Evolutionary conservation across 2,113 vertebrate genomes (phyloP).

Genomic region (Callipepla californica): DNA sequence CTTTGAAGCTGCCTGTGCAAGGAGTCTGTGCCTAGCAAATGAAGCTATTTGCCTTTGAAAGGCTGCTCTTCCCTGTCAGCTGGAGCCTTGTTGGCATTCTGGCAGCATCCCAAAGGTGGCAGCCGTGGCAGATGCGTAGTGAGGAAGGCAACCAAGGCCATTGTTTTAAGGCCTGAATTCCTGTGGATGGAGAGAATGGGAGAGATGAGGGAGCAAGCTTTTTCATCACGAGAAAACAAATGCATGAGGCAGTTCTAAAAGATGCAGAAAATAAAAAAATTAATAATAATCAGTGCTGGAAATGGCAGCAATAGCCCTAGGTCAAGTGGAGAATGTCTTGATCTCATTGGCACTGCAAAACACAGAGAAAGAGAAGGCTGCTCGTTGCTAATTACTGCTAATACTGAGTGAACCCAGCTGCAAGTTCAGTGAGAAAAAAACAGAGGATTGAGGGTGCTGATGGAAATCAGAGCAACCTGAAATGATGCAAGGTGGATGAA

Average conservation of each 20-base stretch:
- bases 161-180: background rate
- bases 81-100: background rate
- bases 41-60: constrained; percentile 21
- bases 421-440: background rate
- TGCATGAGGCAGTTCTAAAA: background rate
- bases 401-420: background rate
- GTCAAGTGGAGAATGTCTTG: background rate
- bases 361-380: background rate
- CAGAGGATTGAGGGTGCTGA: background rate
- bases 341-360: fast-evolving
- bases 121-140: background rate
- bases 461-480: background rate
- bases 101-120: background rate
- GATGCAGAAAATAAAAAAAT: background rate
- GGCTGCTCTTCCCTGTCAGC: background rate
- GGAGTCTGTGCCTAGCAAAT: background rate
- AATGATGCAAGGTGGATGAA: background rate
- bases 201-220: background rate
- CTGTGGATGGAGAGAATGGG: background rate
- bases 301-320: background rate
- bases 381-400: background rate
- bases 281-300: background rate
- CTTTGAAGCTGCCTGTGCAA: background rate
- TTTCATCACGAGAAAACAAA: background rate
- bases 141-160: background rate